A percentile compares a stretch with the other conserved stretches of the same genome.
phyloP scores from a whole-genome alignment of 2,113 vertebrate species.

The Epinephelus fuscoguttatus region DNA sequence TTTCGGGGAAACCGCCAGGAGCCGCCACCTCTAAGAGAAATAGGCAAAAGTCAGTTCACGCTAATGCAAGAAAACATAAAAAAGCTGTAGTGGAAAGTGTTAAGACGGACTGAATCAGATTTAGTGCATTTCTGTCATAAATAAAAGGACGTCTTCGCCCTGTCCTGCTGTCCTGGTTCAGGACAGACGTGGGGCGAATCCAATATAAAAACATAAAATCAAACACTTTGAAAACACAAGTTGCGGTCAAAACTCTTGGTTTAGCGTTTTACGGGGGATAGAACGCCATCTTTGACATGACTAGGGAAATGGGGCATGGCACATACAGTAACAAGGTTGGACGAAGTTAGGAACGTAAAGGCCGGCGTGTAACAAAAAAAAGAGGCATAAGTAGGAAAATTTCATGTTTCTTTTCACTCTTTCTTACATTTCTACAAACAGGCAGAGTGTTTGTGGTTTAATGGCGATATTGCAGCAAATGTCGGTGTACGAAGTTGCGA shows the following conservation, averaged over 20 bases:
- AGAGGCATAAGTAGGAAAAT: constrained; percentile 15
- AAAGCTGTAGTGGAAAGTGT: neutral
- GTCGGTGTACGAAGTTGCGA: neutral
- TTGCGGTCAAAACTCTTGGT: neutral
- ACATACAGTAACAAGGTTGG: neutral
- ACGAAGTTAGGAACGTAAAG: constrained; percentile 7
- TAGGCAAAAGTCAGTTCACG: neutral
- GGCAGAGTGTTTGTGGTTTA: neutral
- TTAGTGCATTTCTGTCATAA: constrained; percentile 78
- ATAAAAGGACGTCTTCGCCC: constrained; percentile 50
- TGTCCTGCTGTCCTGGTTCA: neutral
- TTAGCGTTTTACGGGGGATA: neutral
- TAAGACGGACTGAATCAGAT: constrained; percentile 18
- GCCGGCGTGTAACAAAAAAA: constrained; percentile 2
- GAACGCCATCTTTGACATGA: neutral
- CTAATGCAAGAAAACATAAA: neutral
- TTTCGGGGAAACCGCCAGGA: neutral
- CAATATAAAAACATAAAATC: constrained; percentile 35
- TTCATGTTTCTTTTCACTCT: neutral
- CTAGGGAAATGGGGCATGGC: neutral
- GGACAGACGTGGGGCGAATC: constrained; percentile 8
- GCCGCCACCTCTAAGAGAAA: neutral
- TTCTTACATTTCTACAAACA: constrained; percentile 13
- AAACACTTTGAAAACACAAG: constrained; percentile 18
- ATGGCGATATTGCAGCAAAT: constrained; percentile 10